Evolutionary conservation across 30 jellyfish, hydroid and myxozoan genomes (phyloP), one percentile per base, ranked within the genome.

Genomic region (Nemopilema nomurai): DNA sequence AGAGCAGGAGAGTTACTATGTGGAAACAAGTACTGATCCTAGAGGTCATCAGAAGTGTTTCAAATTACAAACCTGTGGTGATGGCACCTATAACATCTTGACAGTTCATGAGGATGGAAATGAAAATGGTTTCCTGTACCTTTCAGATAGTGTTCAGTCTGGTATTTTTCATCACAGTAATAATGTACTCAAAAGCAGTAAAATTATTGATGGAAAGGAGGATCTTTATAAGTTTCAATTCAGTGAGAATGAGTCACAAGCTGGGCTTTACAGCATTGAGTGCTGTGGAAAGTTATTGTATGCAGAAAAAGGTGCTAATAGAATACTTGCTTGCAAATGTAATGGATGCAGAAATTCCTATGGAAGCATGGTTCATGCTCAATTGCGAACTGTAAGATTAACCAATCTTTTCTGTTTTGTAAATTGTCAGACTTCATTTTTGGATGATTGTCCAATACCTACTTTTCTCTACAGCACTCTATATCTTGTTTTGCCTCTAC

Each of bases 351-450:
- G 85, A 75, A 16, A 50, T 20, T n/a, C 53, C 71, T 51, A 16
- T 4, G 28, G 85, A 75, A 3, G 51, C 51, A 0, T 75, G 85
- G 85, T 75, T 75, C 49, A 72, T 32, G 74, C 49, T 75, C 29
- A 75, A 75, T 75, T 75, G 85, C 41, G 49, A 52, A 75, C 85
- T 19, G 85, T 75, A 75, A 72, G 83, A n/a, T n/a, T n/a, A n/a
- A n/a, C n/a, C n/a, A n/a, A n/a, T n/a, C n/a, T n/a, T n/a, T n/a
- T n/a, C n/a, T n/a, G n/a, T n/a, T n/a, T n/a, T n/a, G n/a, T n/a
- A n/a, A n/a, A n/a, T n/a, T n/a, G n/a, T n/a, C n/a, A n/a, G n/a
- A n/a, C n/a, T n/a, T n/a, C n/a, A n/a, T n/a, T n/a, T n/a, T n/a
- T n/a, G n/a, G n/a, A n/a, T n/a, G n/a, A n/a, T n/a, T n/a, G n/a